Base-by-base conservation (phyloP, 2,113 vertebrate genomes). In the Lethenteron reissneri region DNA sequence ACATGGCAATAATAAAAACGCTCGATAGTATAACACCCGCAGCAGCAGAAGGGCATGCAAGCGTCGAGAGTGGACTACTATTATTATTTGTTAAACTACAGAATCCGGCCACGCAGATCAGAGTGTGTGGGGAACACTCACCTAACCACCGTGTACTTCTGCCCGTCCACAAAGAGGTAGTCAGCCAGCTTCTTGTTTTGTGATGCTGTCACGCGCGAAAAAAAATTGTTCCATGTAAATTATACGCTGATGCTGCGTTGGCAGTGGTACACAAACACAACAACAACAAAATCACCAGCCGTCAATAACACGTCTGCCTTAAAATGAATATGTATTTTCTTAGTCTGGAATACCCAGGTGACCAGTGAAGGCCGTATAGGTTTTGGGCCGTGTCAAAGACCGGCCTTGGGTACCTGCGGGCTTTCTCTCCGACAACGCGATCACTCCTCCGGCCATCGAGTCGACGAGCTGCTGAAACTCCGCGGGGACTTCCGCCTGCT, bases 381-480 rank as follows among this genome's bases (percentile, higher is more conserved):
- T 41, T 12, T 19, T 25, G n/a, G n/a, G 56, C 17, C 71, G 15
- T 12, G 60, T 8, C 25, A 12, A 71, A 71, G 57, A 15, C 62
- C 12, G 56, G 10, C 56, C 17, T 59, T 41, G 41, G 41, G 6
- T 41, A 95, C 89, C 85, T 76, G 82, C 75, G 62, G 79, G 5
- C 75, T 89, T 96, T 75, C 86, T 89, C 71, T 91, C 88, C 57
- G 90, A 88, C 72, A 95, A 85, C 57, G 83, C 79, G 77, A 99
- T 91, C 75, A 82, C 85, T 75, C 91, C 91, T 71, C 87, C 84
- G 56, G 90, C 84, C 72, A 97, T 85, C 1, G 85, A 88, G 82
- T 95, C 83, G 1, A 95, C 92, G 60, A 99, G 86, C 75, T 95
- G 86, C 82, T 99, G 94, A 76, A 99, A 99, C 80, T 99, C 94